phyloP scores from a whole-genome alignment of 2,888 invertebrate genomes.

The Monoplex corrugatus region DNA sequence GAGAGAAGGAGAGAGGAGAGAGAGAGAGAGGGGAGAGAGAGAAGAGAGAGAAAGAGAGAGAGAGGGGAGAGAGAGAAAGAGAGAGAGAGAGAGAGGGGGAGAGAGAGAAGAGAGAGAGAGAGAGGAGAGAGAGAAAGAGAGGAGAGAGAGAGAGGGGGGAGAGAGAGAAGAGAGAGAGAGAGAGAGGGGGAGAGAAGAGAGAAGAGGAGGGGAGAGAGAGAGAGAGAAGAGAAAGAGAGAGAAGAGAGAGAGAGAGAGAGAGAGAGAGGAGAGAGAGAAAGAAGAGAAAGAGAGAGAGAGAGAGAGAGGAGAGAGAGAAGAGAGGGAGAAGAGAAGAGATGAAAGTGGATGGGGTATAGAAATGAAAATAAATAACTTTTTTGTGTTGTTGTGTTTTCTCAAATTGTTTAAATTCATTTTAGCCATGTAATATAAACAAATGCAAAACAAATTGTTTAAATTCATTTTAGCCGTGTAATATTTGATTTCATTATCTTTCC shows the following conservation, averaged over 20 bases:
- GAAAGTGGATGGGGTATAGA: too few species aligned
- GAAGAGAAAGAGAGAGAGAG: background rate
- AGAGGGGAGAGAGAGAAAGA: background rate
- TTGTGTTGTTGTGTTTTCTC: too few species aligned
- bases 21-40: background rate
- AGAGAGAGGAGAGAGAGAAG: background rate
- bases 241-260: background rate
- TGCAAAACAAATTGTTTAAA: too few species aligned
- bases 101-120: background rate
- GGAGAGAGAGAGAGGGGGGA: background rate
- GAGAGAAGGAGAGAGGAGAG: background rate
- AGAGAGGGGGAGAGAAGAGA: background rate
- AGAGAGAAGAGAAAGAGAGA: background rate
- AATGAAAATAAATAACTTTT: too few species aligned
- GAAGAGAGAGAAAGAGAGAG: background rate
- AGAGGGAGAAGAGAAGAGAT: too few species aligned
- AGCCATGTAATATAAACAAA: too few species aligned
- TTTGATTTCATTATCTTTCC: too few species aligned
- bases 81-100: background rate
- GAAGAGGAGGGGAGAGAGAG: background rate
- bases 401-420: too few species aligned
- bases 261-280: background rate
- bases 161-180: background rate
- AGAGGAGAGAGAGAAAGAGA: background rate
- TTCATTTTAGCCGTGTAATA: too few species aligned